phyloP scores from a whole-genome alignment of 2,797 vertebrate species.

The Okamejei kenojei region DNA sequence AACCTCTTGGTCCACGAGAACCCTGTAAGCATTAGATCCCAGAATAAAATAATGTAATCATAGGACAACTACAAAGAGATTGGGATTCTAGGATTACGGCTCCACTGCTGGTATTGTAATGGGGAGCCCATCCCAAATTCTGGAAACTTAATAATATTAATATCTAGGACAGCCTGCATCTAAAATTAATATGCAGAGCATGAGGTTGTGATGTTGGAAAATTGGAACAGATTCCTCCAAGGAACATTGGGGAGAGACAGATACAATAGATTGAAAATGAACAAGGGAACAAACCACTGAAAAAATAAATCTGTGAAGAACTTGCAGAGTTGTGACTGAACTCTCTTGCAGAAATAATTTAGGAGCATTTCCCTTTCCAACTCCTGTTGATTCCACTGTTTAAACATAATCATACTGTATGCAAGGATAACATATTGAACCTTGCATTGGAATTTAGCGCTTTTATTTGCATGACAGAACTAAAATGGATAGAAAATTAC shows the following conservation, averaged over 20 bases:
- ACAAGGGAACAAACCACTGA: background rate
- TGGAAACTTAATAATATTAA: background rate
- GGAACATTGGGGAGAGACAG: background rate
- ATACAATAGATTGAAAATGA: background rate
- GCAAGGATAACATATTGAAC: background rate
- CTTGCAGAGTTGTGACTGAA: background rate
- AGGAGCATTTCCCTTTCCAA: no score
- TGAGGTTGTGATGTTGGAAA: background rate
- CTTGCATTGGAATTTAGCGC: background rate
- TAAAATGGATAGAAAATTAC: background rate
- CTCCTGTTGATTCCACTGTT: background rate
- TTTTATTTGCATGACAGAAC: background rate
- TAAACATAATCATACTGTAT: background rate
- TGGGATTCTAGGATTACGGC: background rate
- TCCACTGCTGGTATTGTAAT: background rate
- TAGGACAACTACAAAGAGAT: background rate
- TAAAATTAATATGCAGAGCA: background rate
- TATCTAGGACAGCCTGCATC: background rate
- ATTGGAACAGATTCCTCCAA: background rate
- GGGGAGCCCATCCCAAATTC: background rate
- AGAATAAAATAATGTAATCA: background rate
- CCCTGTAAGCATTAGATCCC: constrained; percentile 51
- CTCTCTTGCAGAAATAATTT: background rate
- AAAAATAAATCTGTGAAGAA: no score
- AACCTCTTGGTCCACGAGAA: constrained; percentile 63